Base-by-base conservation (phyloP, 2,113 vertebrate genomes). In the cat (Felis catus) region DNA sequence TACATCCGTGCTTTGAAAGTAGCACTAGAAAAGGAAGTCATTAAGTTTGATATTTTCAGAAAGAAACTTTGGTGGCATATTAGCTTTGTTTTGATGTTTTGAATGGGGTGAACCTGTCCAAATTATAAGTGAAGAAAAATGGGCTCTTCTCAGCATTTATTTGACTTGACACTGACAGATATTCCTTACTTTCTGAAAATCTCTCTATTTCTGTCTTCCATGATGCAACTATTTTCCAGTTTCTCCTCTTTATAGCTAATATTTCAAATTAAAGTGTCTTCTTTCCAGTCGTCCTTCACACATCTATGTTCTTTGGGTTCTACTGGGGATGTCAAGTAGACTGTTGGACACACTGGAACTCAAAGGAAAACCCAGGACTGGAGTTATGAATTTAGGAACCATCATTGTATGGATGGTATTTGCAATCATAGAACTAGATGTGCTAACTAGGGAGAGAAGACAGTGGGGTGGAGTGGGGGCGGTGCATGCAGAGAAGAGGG, bases 351-450 rank as follows among this genome's bases (percentile, higher is more conserved):
- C 5, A 11, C 13, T 41, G 55, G 12, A 82, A 61, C 36, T 61
- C 12, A 15, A 63, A 65, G 89, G 58, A 65, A 7, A 66, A 41
- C 3, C 68, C 23, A 23, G 73, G 55, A 41, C 21, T 55, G 27
- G 55, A 41, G 19, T 10, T 39, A 25, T 14, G 87, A 36, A 41
- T 80, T 36, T 0, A 23, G 80, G 48, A 31, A 13, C 31, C 27
- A 6, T 36, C 18, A 45, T 14, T 23, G 12, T 1, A 0, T 14
- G 36, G 41, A 1, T 25, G 36, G 4, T 1, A 29, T 87, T 55
- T 82, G 19, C 41, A 14, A 6, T 82, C 89, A 14, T 1, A 41
- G 81, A 68, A 78, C 5, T 14, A 16, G 14, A 29, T 15, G 19
- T 25, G 36, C 68, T 88, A 15, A 23, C 14, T 9, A 10, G 41